These are phyloP conservation scores for Heliconius nattereri DNA, from an alignment of 1,140 invertebrate genomes.

Conservation along the genomic window DNA sequence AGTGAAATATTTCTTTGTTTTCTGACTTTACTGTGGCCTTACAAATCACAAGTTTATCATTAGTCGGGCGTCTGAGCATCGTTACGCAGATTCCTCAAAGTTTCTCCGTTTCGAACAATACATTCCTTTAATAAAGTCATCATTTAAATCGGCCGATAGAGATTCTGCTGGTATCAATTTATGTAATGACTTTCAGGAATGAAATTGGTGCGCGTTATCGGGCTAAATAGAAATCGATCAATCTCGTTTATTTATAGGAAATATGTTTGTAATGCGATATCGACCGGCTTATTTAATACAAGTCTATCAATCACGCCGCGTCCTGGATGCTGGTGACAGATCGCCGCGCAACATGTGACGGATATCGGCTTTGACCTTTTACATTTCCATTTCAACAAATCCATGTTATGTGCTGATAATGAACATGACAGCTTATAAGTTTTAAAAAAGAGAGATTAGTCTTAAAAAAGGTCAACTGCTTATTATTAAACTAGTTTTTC, in stretches of 20 bases:
- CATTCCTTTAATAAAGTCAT: constrained; percentile 35
- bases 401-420: constrained; percentile 20
- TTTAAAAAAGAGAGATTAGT: too few relatives aligned
- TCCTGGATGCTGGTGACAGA: constrained; percentile 60
- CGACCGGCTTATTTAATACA: constrained; percentile 45
- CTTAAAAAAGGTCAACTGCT: too few relatives aligned
- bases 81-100: constrained; percentile 29
- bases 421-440: background rate
- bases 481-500: too few relatives aligned
- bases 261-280: constrained; percentile 74
- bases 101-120: constrained; percentile 28
- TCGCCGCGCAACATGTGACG: constrained; percentile 63
- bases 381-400: constrained; percentile 31
- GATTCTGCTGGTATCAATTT: constrained; percentile 21
- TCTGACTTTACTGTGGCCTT: constrained; percentile 68
- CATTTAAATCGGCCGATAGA: constrained; percentile 29
- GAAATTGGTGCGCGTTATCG: constrained; percentile 36
- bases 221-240: constrained; percentile 57
- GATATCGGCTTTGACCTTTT: constrained; percentile 44
- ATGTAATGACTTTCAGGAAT: constrained; percentile 26
- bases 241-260: constrained; percentile 59
- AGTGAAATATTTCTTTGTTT: constrained; percentile 81
- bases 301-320: constrained; percentile 49
- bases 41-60: constrained; percentile 73
- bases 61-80: constrained; percentile 45